Base-by-base conservation (phyloP, 2,888 invertebrate species). In the Chrysolina americana region DNA sequence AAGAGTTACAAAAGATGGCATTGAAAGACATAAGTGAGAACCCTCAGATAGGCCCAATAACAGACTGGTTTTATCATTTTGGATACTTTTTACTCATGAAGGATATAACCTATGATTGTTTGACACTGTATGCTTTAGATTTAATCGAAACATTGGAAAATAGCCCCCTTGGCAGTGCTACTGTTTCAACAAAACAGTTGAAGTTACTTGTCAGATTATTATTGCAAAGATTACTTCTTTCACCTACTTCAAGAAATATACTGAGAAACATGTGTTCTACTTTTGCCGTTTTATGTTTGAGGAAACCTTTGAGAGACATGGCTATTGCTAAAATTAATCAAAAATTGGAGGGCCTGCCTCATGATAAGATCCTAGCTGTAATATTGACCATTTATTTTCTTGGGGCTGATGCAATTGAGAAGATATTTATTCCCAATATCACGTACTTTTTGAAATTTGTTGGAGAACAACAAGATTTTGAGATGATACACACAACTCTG, bases 21-120 rank as follows among this genome's bases (percentile, higher is more conserved):
- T 89, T 92, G n/a, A 87, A 88, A 76, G 91, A 91, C 83, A 86
- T 92, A 59, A 89, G 89, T 78, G 89, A 89, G n/a, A 92, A 92
- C 83, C 89, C 90, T 0, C 85, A 89, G 23, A 91, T 92, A 28
- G 92, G 92, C 0, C 91, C 91, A 0, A 91, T 92, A 78, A 90
- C 91, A 70, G 91, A 91, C 15, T 91, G 91, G 86, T 89, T 92
- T 65, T 91, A 92, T 83, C 90, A 91, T 82, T 85, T 92, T 79
- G 90, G 90, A 0, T 91, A 91, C 23, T 82, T 91, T 53, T 89
- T 92, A 1, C 83, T 92, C 0, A 91, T 91, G 59, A 92, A 92
- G 80, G 91, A 92, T 78, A 84, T 87, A 21, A 87, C 87, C 5
- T 87, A 87, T 73, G 86, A 87, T 80, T 82, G 83, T 70, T 75